A percentile compares a stretch with the other conserved stretches of the same genome.
Conservation (phyloP, 2,888 invertebrate genomes). For the Eristalinus sepulchralis region DNA sequence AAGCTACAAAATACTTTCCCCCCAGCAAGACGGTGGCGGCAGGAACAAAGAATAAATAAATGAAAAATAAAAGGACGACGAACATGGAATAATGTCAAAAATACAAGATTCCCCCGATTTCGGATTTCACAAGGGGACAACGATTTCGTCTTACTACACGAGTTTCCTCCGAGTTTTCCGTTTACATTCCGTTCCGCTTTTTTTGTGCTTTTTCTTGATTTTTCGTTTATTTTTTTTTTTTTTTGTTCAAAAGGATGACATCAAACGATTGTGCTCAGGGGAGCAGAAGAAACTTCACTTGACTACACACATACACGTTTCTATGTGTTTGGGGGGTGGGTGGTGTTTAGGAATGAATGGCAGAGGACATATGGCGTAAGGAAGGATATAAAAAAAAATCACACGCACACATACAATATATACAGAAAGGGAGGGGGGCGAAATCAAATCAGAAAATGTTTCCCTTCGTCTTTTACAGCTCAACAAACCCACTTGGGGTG, state of each 20-base stretch:
- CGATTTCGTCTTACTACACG: constrained; percentile 16
- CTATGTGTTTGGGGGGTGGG: not conserved
- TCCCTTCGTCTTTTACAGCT: not conserved
- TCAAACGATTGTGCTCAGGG: constrained; percentile 49
- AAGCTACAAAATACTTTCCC: not conserved
- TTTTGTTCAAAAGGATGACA: constrained; percentile 49
- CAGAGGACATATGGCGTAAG: constrained; percentile 33
- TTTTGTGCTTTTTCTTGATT: not conserved
- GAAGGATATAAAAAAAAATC: not conserved
- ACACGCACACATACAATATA: not conserved
- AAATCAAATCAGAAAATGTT: constrained; percentile 63
- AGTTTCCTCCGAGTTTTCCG: not conserved
- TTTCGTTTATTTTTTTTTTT: not conserved
- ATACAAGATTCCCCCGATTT: constrained; percentile 32
- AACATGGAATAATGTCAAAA: constrained; percentile 39
- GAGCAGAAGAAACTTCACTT: constrained; percentile 29
- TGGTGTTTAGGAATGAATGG: not conserved
- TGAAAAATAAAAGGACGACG: constrained; percentile 1
- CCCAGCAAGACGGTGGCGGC: not conserved
- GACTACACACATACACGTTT: not conserved
- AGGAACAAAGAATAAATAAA: constrained; percentile 16
- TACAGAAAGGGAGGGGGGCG: not conserved
- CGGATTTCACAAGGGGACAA: constrained; percentile 40
- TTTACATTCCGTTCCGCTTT: not conserved
- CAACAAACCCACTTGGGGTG: not conserved